Evolutionary conservation across 2,888 invertebrate species (phyloP), one percentile per base, ranked within the genome.

Genomic region (Oxytorus armatus): DNA sequence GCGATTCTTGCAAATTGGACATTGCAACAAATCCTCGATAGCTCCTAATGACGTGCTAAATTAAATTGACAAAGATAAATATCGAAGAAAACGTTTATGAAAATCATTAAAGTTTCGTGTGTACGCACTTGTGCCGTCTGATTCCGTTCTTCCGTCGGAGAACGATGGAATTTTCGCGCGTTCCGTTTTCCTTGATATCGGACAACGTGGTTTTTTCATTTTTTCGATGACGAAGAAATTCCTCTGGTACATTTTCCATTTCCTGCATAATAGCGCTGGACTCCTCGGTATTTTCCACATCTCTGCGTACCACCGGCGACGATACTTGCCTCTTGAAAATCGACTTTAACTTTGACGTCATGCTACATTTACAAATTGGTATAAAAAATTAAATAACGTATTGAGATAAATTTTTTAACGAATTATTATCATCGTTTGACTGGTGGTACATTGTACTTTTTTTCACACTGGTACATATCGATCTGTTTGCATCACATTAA

Each of bases 1-100:
- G 25, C 93, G 92, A 82, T 94, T 94, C 79, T 94, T 88, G 77
- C 95, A 95, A 36, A 95, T 90, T 0, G 94, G 92, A 85, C 95
- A 95, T 90, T 94, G 94, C 14, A 95, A 92, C 74, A 95, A 86
- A 77, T 95, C 94, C 86, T 94, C 94, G 63, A 95, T 92, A 0
- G 93, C 93, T 11, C 92, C 92, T 3, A 93, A 69, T 0, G 92
- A 91, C 33, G 81, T 85, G 76, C 91, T 81, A 36, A 14, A 42
- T 65, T 36, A 55, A 3, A 16, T 25, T 33, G 0, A 11, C 3
- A 59, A 21, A 57, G 11, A 21, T 5, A 21, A 0, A 29, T 7
- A 29, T 8, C 5, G 23, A n/a, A 11, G 7, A 44, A 25, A 47
- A 44, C 18, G 2, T 18, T 18, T 36, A 8, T 8, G 36, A 36